Base-by-base conservation (phyloP, 2,113 vertebrate species). In the Anser brachyrhynchus region DNA sequence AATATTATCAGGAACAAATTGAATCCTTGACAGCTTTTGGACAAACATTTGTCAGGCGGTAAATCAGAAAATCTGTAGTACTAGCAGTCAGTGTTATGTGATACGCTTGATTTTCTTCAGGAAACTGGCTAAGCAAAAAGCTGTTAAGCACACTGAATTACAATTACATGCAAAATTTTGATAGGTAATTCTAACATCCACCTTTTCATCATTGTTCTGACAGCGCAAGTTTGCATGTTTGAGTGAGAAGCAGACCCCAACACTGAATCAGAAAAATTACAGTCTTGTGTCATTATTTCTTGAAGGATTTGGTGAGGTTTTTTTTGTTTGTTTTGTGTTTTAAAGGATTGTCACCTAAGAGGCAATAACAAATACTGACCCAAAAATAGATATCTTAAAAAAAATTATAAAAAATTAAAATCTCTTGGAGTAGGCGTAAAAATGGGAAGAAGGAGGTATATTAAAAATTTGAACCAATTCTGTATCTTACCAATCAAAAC, bases 401-500 rank as follows among this genome's bases (percentile, higher is more conserved):
- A 15, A 41, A 80, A 55, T 33, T 0, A 18, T 13, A 9, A 37
- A 64, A 6, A 16, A 72, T 46, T 18, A n/a, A 91, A 89, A 6
- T 25, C 19, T 39, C 28, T 33, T 61, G 49, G n/a, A 67, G 19
- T 6, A 6, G 28, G 70, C 13, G 16, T 8, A 7, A 13, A 13
- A 14, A 35, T 57, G 5, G 26, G 17, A 66, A 78, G 22, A 54
- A 18, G 26, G 13, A 83, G 26, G 59, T 21, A 23, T 0, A 1
- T 17, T 49, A 39, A 44, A 16, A 11, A 9, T 21, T 8, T 5
- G 7, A 84, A 11, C 4, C 13, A 33, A 0, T 6, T 74, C 17
- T 13, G 5, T 41, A 59, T 96, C 96, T 97, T 96, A 99, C 99
- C 99, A 15, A 99, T 99, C 72, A 99, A 97, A 54, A 99, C 98